These are phyloP conservation scores for Phoebastria nigripes DNA, from an alignment of 2,797 vertebrate species.

Conservation along the genomic window DNA sequence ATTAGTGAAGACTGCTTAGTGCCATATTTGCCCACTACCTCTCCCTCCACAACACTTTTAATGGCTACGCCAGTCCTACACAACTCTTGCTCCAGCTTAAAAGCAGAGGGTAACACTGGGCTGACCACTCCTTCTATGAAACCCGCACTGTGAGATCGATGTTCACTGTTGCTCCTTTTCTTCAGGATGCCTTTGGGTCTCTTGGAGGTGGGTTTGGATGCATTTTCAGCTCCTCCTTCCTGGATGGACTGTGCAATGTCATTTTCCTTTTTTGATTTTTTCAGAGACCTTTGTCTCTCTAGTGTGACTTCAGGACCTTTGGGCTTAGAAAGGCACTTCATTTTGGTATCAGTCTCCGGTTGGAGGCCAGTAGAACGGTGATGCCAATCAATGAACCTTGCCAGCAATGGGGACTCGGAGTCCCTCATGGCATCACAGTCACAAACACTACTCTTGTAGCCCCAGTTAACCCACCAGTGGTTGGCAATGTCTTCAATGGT, in stretches of 20 bases:
- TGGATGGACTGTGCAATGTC: slow-evolving; percentile 81
- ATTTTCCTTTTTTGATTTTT: slow-evolving; percentile 96
- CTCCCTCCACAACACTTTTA: slow-evolving; percentile 78
- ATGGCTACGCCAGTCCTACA: slow-evolving; percentile 71
- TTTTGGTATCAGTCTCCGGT: slow-evolving; percentile 80
- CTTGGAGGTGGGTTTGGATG: slow-evolving; percentile 86
- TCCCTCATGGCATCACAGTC: slow-evolving; percentile 90
- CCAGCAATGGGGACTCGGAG: slow-evolving; percentile 89
- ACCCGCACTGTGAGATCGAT: slow-evolving; percentile 83
- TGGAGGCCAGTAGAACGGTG: slow-evolving; percentile 86
- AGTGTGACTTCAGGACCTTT: slow-evolving; percentile 71
- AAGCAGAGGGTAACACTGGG: slow-evolving; percentile 67
- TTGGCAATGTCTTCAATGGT: slow-evolving; percentile 98
- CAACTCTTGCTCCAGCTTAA: slow-evolving; percentile 78
- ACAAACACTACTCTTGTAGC: slow-evolving; percentile 95
- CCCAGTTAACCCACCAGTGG: slow-evolving; percentile 99
- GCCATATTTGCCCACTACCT: slow-evolving; percentile 79
- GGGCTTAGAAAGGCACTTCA: slow-evolving; percentile 79
- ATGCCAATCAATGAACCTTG: slow-evolving; percentile 97
- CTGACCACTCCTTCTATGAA: slow-evolving; percentile 80
- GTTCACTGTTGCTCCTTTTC: slow-evolving; percentile 88
- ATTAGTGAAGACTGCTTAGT: slow-evolving; percentile 80
- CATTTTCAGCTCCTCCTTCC: slow-evolving; percentile 74
- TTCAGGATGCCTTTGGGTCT: slow-evolving; percentile 97
- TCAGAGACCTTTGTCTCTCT: slow-evolving; percentile 87